Evolutionary conservation across 2,888 invertebrate genomes (phyloP), one percentile per base, ranked within the genome.

Genomic region (Agapostemon virescens): DNA sequence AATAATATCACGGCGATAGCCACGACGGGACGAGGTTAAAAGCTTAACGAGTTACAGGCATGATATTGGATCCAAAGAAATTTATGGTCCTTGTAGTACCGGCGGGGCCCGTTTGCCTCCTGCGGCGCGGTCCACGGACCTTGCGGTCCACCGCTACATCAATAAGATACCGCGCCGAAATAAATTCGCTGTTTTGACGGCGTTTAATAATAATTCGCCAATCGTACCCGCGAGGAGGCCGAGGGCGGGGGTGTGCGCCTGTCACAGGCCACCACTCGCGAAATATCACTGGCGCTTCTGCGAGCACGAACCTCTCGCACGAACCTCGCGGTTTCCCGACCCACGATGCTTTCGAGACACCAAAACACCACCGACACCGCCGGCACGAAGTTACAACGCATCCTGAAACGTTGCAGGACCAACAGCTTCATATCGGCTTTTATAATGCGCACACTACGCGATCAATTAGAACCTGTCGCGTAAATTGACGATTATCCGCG

Each of bases 141-240:
- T 70, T 70, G 74, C 73, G 74, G 69, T 88, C 85, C 86, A 86
- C 84, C 83, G 87, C 84, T 87, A 90, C 89, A 90, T 90, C 90
- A 90, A 90, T 90, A 90, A 89, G 90, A 88, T 85, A 88, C 89
- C 88, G 89, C 88, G 87, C 85, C 86, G 89, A 89, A 89, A 90
- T 90, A 90, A 90, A 90, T 90, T 88, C 89, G 85, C 83, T 90
- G 88, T 90, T 90, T 90, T 90, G 90, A 90, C 90, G 89, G 89
- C 88, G 83, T 90, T 90, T 89, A 90, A 90, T 90, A 90, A 90
- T 90, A 90, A 90, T 90, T 90, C 88, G 89, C 89, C 88, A 87
- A 87, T 90, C 87, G 88, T 77, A 79, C 77, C 74, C 70, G 83
- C 74, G 42, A 67, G 69, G 38, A 68, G 42, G 42, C 20, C 15